These are phyloP conservation scores for Melanotaenia nigrans DNA, from an alignment of 2,797 vertebrate genomes.

Conservation along the genomic window DNA sequence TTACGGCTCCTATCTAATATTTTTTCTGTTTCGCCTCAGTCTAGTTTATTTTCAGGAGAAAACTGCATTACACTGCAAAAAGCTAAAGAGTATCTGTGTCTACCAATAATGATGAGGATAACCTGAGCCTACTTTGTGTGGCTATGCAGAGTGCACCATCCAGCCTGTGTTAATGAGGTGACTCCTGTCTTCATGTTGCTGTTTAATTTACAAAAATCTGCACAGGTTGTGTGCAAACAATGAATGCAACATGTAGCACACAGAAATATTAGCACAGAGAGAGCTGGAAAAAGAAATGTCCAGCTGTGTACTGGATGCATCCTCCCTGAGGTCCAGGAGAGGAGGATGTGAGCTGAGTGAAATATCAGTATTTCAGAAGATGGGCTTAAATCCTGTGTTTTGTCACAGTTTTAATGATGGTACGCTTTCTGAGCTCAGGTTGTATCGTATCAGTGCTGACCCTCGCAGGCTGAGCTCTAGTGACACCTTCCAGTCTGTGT, in stretches of 20 bases:
- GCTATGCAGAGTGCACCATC: conserved; percentile 32
- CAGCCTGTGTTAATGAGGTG: conserved; percentile 47
- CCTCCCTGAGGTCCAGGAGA: conserved; percentile 31
- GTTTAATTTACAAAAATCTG: conserved; percentile 38
- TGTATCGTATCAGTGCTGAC: conserved; percentile 54
- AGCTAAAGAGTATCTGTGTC: conserved; percentile 6
- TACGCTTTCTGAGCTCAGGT: conserved; percentile 48
- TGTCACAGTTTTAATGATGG: conserved; percentile 71
- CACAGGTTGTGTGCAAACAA: conserved; percentile 12
- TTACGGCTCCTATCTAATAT: conserved; percentile 42
- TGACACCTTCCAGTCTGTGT: conserved; percentile 74
- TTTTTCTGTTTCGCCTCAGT: conserved; percentile 30
- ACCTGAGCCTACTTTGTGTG: neutral
- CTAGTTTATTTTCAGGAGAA: conserved; percentile 37
- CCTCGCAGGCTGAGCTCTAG: conserved; percentile 58
- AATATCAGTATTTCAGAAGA: conserved; percentile 42
- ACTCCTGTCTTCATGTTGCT: conserved; percentile 35
- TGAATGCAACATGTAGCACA: conserved; percentile 26
- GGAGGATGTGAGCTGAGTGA: conserved; percentile 35
- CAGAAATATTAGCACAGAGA: conserved; percentile 16
- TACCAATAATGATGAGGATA: conserved; percentile 47
- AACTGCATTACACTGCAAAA: conserved; percentile 39
- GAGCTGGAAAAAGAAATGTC: conserved; percentile 20
- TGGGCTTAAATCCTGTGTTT: conserved; percentile 50
- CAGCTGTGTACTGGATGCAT: conserved; percentile 24